These are phyloP conservation scores for Thunnus thynnus DNA, from an alignment of 2,113 vertebrate genomes.

Conservation along the genomic window DNA sequence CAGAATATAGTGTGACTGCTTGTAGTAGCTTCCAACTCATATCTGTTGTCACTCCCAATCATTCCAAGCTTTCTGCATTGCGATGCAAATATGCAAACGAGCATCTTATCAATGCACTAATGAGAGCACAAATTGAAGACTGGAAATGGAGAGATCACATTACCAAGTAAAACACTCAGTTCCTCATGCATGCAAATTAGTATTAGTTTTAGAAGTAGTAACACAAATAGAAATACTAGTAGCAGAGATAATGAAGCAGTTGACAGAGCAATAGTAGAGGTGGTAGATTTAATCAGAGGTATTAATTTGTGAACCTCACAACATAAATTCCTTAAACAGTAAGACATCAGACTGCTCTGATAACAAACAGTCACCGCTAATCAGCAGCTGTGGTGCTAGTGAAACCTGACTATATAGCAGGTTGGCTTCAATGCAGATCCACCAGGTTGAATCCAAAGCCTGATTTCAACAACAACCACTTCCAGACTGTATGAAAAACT, in stretches of 20 bases:
- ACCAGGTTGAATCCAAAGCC: neutral
- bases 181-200: neutral
- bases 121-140: constrained; percentile 19
- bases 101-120: constrained; percentile 42
- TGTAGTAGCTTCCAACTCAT: constrained; percentile 38
- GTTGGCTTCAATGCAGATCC: constrained; percentile 19
- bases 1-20: constrained; percentile 39
- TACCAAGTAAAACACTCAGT: neutral
- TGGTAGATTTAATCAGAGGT: neutral
- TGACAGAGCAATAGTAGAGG: neutral
- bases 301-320: neutral
- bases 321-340: neutral
- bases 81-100: neutral
- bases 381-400: neutral
- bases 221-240: neutral
- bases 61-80: constrained; percentile 6
- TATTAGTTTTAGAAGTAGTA: constrained; percentile 4
- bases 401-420: neutral
- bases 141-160: constrained; percentile 12
- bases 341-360: neutral
- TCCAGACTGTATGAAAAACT: constrained; percentile 23
- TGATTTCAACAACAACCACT: constrained; percentile 6
- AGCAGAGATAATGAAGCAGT: neutral
- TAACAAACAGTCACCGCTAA: neutral
- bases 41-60: constrained; percentile 43